phyloP scores from a whole-genome alignment of 2,888 invertebrate species.

The Dione vanillae region DNA sequence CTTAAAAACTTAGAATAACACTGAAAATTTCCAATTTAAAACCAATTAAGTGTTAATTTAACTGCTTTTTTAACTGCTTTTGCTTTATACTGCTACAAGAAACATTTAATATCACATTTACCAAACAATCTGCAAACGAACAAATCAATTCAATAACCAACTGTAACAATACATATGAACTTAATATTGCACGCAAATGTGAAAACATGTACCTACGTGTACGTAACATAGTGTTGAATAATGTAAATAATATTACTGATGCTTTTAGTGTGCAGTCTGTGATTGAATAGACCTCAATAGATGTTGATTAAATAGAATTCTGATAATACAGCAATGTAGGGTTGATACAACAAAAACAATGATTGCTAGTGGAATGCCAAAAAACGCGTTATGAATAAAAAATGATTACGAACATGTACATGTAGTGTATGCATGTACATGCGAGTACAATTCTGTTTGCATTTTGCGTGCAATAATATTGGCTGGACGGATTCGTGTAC shows the following conservation, averaged over 20 bases:
- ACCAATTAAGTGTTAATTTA: not conserved
- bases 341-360: slow-evolving; percentile 7
- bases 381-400: slow-evolving; percentile 4
- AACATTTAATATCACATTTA: not conserved
- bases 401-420: not conserved
- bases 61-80: too few species aligned
- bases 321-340: not conserved
- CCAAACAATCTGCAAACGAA: not conserved
- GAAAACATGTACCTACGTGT: not conserved
- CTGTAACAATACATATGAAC: not conserved
- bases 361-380: not conserved
- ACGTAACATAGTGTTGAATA: not conserved
- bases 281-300: slow-evolving; percentile 12
- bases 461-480: slow-evolving; percentile 9
- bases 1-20: too few species aligned
- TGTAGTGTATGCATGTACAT: not conserved
- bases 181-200: not conserved
- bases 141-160: not conserved
- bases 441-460: slow-evolving; percentile 4
- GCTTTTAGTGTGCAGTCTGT: not conserved
- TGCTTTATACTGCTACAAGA: not conserved
- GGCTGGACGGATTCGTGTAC: not conserved
- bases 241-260: slow-evolving; percentile 11
- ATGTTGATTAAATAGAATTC: slow-evolving; percentile 1
- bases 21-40: too few species aligned